phyloP scores from a whole-genome alignment of 1,140 invertebrate species.

The Drosophila leontia region DNA sequence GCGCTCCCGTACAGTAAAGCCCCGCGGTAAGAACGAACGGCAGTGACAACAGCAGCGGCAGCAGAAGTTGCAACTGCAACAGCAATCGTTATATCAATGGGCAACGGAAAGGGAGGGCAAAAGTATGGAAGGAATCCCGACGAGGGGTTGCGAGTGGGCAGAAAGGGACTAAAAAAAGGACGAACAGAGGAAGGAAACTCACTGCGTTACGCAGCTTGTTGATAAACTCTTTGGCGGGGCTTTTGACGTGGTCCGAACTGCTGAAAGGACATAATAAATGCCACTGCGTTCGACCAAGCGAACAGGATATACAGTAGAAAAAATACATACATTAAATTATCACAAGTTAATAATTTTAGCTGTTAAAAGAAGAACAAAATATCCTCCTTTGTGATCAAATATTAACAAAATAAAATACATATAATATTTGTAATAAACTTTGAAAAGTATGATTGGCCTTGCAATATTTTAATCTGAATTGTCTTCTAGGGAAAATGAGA shows the following conservation, averaged over 20 bases:
- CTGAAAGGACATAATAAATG: conserved; percentile 81
- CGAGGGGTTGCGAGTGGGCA: neutral
- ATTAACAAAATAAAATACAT: neutral
- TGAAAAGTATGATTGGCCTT: neutral
- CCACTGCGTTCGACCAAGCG: conserved; percentile 32
- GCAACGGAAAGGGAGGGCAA: neutral
- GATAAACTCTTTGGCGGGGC: conserved; percentile 76
- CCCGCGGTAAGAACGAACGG: conserved; percentile 23
- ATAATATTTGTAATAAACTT: neutral
- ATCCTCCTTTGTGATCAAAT: no score
- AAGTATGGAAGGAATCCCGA: conserved; percentile 8
- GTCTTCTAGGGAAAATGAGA: conserved; percentile 32
- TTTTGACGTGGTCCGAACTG: conserved; percentile 61
- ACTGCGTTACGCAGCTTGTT: conserved; percentile 48
- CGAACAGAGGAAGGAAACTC: conserved; percentile 22
- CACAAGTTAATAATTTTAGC: no score
- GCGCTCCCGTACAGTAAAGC: conserved; percentile 21
- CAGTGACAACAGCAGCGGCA: conserved; percentile 18
- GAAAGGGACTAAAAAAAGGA: neutral
- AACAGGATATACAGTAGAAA: conserved; percentile 17
- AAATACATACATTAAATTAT: neutral
- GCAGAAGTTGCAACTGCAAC: conserved; percentile 20
- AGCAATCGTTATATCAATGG: conserved; percentile 58
- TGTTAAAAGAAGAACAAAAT: no score
- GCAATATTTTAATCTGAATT: neutral